phyloP scores from a whole-genome alignment of 2,797 vertebrate genomes.

The Eidolon dupreanum region DNA sequence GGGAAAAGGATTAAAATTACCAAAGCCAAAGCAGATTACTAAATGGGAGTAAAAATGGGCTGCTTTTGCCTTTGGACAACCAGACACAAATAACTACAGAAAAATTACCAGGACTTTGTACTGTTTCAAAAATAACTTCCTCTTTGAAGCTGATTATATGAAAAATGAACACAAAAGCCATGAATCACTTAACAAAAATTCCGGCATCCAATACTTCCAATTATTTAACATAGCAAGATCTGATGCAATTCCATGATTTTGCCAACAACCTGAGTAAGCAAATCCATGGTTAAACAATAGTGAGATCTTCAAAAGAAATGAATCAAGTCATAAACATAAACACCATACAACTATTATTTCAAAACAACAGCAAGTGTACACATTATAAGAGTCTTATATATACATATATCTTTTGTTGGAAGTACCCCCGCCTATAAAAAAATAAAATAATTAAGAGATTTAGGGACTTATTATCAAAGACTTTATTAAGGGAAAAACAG shows the following conservation, averaged over 20 bases:
- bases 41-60: slow-evolving; percentile 29
- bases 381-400: not conserved
- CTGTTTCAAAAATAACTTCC: slow-evolving; percentile 61
- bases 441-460: slow-evolving; percentile 31
- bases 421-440: slow-evolving; percentile 2
- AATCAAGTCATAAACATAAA: slow-evolving; percentile 57
- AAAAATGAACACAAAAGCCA: slow-evolving; percentile 53
- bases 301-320: slow-evolving; percentile 45
- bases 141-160: slow-evolving; percentile 43
- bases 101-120: slow-evolving; percentile 58
- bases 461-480: slow-evolving; percentile 8
- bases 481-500: slow-evolving; percentile 6
- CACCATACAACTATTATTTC: slow-evolving; percentile 47
- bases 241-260: slow-evolving; percentile 42
- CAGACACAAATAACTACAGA: slow-evolving; percentile 53
- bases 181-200: slow-evolving; percentile 59
- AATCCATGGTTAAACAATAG: slow-evolving; percentile 26
- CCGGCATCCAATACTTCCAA: slow-evolving; percentile 50
- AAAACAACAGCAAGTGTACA: slow-evolving; percentile 29
- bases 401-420: not conserved
- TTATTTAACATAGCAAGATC: slow-evolving; percentile 65
- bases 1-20: not conserved
- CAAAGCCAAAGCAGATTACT: slow-evolving; percentile 27
- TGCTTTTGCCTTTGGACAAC: slow-evolving; percentile 4
- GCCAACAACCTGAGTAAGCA: slow-evolving; percentile 50